Percentiles rank a stretch among this genome's conserved stretches.
Conservation (phyloP, 1,140 invertebrate species). For the Mamestra configurata region DNA sequence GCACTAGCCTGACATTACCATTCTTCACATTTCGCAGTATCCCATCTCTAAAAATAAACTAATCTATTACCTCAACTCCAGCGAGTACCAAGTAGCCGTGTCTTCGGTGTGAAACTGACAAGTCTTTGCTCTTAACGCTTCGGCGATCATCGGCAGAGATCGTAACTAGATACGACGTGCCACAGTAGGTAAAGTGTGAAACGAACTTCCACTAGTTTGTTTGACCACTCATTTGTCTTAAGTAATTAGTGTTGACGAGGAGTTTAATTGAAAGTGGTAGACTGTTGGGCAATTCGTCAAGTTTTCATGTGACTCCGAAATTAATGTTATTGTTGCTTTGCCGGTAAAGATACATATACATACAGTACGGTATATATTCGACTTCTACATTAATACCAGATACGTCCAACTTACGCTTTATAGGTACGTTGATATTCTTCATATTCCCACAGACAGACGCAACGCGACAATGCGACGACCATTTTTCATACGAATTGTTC, state of each 20-base stretch:
- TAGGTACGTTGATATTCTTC: no score
- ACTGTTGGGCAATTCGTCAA: not conserved
- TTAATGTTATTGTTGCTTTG: no score
- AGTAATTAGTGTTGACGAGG: conserved; percentile 5
- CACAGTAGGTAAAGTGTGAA: conserved; percentile 28
- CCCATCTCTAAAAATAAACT: not conserved
- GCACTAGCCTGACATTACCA: not conserved
- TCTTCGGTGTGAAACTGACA: conserved; percentile 38
- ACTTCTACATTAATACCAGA: no score
- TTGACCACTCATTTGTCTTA: conserved; percentile 43
- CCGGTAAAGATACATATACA: no score
- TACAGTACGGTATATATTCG: no score
- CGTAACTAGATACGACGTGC: conserved; percentile 10
- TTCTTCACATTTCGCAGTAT: not conserved
- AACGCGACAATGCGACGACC: no score
- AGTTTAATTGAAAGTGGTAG: not conserved
- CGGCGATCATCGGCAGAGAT: conserved; percentile 7
- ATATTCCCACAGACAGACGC: no score
- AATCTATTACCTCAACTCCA: not conserved
- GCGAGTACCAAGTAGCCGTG: not conserved
- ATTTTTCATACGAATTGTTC: no score
- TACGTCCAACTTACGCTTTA: no score
- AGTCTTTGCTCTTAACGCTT: conserved; percentile 5
- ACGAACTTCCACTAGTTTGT: conserved; percentile 14
- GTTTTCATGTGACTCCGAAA: not conserved